Base-by-base conservation (phyloP, 2,113 vertebrate species). In the Cephalopholis sonnerati region DNA sequence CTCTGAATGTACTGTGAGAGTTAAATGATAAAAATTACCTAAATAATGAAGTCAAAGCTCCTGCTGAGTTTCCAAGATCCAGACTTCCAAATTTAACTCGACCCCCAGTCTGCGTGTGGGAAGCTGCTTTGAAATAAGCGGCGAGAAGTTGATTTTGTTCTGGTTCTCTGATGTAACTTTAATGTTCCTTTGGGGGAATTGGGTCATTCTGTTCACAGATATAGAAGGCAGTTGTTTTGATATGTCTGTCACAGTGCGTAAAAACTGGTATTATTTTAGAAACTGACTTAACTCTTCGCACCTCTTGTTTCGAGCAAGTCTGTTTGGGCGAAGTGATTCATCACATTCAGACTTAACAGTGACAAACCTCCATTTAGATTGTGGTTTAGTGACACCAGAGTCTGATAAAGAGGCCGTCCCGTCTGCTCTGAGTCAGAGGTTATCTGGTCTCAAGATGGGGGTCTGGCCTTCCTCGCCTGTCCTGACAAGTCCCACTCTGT, bases 391-490 rank as follows among this genome's bases (percentile, higher is more conserved):
- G 77, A 72, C 81, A 54, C 50, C 59, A 32, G 8, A 53, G 55
- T 48, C 53, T 65, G 70, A 83, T 83, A 57, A 70, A 67, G 66
- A 74, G 59, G 25, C 24, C 11, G 15, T 20, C 41, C 46, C 5
- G 62, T 65, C 89, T 81, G 66, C 62, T 65, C 29, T 44, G 69
- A 74, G 81, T 82, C 82, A 73, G 78, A 82, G 86, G 86, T 92
- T 91, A 93, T 93, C 92, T 87, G 29, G 46, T 70, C 64, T 79
- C 25, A 25, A 62, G 73, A 85, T 54, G 86, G 48, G 53, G 36
- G 83, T 81, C 83, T 84, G 78, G 74, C 17, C 64, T 73, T 66
- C 16, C 87, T 85, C 36, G 62, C 64, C 61, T 82, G 92, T 91
- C 83, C 46, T 17, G 25, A 76, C 89, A 74, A 41, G 89, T 82